These are phyloP conservation scores for Siderastrea radians DNA, from an alignment of 92 coral and sea anemone genomes.

Conservation along the genomic window DNA sequence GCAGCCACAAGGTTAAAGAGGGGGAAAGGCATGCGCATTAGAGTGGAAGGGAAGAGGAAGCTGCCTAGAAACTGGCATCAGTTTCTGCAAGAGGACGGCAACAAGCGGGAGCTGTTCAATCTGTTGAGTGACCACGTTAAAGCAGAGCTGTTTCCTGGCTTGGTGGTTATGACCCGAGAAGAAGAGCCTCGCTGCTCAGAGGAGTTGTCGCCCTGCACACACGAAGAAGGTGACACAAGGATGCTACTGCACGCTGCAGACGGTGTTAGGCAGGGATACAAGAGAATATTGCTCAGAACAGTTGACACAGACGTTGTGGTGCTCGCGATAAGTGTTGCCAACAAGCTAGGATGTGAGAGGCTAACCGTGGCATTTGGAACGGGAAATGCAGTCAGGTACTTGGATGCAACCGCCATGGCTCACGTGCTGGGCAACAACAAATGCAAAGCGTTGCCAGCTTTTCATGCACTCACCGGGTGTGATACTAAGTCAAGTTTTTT, in stretches of 20 bases:
- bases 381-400: not conserved
- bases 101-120: not conserved
- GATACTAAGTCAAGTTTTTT: not conserved
- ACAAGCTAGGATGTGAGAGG: not conserved
- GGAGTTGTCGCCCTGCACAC: not conserved
- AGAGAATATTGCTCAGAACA: not conserved
- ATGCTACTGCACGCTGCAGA: not conserved
- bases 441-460: not conserved
- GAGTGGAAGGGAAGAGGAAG: not conserved
- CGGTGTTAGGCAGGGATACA: not conserved
- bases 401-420: not conserved
- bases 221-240: not conserved
- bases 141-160: not conserved
- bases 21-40: not conserved
- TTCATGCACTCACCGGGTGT: not conserved
- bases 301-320: constrained; percentile 12
- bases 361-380: not conserved
- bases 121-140: not conserved
- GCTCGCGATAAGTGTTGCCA: not conserved
- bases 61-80: not conserved
- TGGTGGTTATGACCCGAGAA: not conserved
- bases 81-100: not conserved
- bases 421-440: not conserved
- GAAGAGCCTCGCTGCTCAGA: not conserved
- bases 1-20: not conserved